Evolutionary conservation across 2,888 invertebrate genomes (phyloP).

Genomic region (Tetranychus piercei): DNA sequence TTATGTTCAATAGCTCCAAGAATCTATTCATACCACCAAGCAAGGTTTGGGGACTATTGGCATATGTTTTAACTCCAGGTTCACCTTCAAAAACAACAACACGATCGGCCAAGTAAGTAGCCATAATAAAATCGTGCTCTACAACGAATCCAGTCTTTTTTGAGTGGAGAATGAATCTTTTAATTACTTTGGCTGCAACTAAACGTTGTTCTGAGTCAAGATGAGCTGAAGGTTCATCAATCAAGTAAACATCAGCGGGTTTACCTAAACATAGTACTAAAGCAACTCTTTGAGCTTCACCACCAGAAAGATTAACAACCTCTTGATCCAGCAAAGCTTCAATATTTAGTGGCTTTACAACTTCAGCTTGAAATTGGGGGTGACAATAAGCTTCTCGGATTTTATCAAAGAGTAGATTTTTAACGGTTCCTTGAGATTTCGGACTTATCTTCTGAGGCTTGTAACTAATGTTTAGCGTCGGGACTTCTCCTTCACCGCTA

Average conservation of each 20-base stretch:
- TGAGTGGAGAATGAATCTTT: conserved; percentile 78
- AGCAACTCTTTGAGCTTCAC: conserved; percentile 94
- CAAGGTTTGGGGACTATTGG: conserved; percentile 68
- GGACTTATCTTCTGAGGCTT: conserved; percentile 99
- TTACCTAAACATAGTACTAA: conserved; percentile 88
- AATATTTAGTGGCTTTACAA: conserved; percentile 92
- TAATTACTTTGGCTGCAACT: conserved; percentile 79
- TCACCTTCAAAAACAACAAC: conserved; percentile 94
- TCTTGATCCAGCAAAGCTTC: conserved; percentile 95
- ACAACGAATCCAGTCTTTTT: conserved; percentile 99
- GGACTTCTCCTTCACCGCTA: conserved; percentile 54
- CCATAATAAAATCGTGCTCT: conserved; percentile 99
- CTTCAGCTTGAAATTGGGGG: conserved; percentile 92
- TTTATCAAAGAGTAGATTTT: conserved; percentile 80
- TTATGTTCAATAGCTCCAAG: conserved; percentile 81
- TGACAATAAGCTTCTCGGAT: conserved; percentile 93
- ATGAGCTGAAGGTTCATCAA: conserved; percentile 51
- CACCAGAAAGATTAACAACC: conserved; percentile 92
- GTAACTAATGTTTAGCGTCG: conserved; percentile 89
- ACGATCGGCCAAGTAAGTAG: conserved; percentile 91
- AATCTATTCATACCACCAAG: conserved; percentile 96
- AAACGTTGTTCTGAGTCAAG: conserved; percentile 98
- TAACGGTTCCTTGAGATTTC: conserved; percentile 77
- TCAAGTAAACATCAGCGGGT: conserved; percentile 93
- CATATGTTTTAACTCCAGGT: conserved; percentile 71